Conservation (phyloP, 2,888 invertebrate genomes). For the Tridacna gigas region DNA sequence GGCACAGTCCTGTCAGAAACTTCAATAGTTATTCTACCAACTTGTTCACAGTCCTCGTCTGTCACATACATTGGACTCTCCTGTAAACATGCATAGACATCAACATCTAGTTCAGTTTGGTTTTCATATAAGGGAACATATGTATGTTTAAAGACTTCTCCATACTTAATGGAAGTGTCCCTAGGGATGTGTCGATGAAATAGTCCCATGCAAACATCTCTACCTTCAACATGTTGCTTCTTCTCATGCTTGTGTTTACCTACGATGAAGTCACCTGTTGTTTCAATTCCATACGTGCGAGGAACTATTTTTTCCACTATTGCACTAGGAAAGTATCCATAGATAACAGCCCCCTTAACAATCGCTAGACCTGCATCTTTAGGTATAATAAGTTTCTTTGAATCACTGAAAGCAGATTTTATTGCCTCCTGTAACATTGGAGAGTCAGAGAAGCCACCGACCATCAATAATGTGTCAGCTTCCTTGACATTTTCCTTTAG, state of each 20-base stretch:
- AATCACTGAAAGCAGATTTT: not conserved
- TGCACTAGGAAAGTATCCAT: not conserved
- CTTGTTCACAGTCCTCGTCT: not conserved
- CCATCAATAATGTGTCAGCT: conserved; percentile 7
- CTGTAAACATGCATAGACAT: not conserved
- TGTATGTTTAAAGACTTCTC: too few relatives aligned
- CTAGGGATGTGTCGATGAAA: not conserved
- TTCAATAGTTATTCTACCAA: not conserved
- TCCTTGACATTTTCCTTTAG: not conserved
- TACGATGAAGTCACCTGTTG: not conserved
- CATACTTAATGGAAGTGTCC: not conserved
- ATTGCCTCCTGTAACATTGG: conserved; percentile 1
- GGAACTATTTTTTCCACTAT: not conserved
- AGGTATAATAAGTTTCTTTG: not conserved
- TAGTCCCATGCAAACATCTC: not conserved
- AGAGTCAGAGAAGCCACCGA: conserved; percentile 19
- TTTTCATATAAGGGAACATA: not conserved
- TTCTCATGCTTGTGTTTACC: not conserved
- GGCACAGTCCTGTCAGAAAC: not conserved
- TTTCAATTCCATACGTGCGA: not conserved
- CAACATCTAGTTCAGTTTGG: not conserved
- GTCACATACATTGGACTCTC: not conserved
- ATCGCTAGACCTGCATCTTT: not conserved
- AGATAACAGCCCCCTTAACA: conserved; percentile 8
- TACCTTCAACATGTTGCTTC: not conserved